Base-by-base conservation (phyloP, 2,888 invertebrate species). In the Meliscaeva auricollis region DNA sequence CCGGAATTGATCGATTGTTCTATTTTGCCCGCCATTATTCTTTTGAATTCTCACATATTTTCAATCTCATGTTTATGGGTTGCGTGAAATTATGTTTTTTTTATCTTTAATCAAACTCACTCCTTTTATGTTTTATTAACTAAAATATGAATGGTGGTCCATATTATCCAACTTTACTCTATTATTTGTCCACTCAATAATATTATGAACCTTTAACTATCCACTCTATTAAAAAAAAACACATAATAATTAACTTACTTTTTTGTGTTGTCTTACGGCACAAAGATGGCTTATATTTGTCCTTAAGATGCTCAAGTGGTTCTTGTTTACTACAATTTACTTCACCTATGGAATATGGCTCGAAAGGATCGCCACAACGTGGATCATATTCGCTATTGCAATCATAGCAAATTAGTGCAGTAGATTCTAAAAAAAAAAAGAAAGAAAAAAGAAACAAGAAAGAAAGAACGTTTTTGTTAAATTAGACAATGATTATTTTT, bases 371-470 rank as follows among this genome's bases (percentile, higher is more conserved):
- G 0, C 96, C 97, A 90, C 98, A 98, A 88, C 97, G 95, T 44
- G 96, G 96, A 92, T 98, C 97, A 90, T 95, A 97, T 87, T 95
- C 96, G 81, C 98, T 98, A 93, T 98, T 98, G 92, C 98, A 98
- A 89, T 97, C 95, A 91, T 97, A 98, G 92, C 98, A 98, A 89
- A 94, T 93, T 85, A 97, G 94, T 84, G 95, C 93, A 70, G 94
- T 93, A 38, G 94, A 94, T 94, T 93, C 90, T 92, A 84, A 17
- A 89, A 88, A 54, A 30, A 13, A 50, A 54, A 56, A n/a, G 9
- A 35, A 38, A 32, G 32, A 11, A 38, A 38, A 4, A 38, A 9
- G 35, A 26, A 26, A 26, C n/a, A n/a, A n/a, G n/a, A 26, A 26
- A 26, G 26, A 26, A 26, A 26, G 26, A 26, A 26, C 4, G 2